Base-by-base conservation (phyloP, 2,888 invertebrate species). In the Drosophila picticornis region DNA sequence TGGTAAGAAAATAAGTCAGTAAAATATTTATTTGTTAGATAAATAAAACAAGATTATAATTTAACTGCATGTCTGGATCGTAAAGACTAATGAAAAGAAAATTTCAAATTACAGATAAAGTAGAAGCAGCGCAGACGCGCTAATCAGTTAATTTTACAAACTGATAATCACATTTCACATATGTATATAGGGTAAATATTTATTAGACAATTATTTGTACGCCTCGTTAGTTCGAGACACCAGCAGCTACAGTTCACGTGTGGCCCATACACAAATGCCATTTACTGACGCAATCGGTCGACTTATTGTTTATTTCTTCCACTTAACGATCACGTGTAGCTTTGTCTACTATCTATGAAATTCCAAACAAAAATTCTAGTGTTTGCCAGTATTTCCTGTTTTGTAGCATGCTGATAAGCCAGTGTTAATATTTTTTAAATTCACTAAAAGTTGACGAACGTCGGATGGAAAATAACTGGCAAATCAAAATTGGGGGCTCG, bases 201-300 rank as follows among this genome's bases (percentile, higher is more conserved):
- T 61, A 61, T 75, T 66, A 29, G 43, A 22, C 51, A 65, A 46
- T 9, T 46, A 9, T 25, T 25, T 25, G 4, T 62, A 52, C 46
- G 55, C 46, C 64, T 32, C 59, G 70, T 60, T 46, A 34, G 40
- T 50, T 29, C 40, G 34, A 19, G 40, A 34, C 38, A 7, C 9
- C 38, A 25, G 27, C 84, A 86, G 66, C 68, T 56, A 65, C 70
- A 65, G 68, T 22, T 82, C 81, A 74, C 89, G 89, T 84, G 83
- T 29, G 50, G 46, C 6, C n/a, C 11, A n/a, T 11, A 50, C 31
- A 46, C 64, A 64, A 64, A 55, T 51, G 57, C 25, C 61, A 53
- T 34, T 48, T 25, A 22, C 9, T 55, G 55, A 52, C 60, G 50
- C 46, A 72, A 71, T 80, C 58, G 29, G 32, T 34, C 38, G 71